These are phyloP conservation scores for Gymnothorax javanicus DNA, from an alignment of 2,797 vertebrate species.

Conservation along the genomic window DNA sequence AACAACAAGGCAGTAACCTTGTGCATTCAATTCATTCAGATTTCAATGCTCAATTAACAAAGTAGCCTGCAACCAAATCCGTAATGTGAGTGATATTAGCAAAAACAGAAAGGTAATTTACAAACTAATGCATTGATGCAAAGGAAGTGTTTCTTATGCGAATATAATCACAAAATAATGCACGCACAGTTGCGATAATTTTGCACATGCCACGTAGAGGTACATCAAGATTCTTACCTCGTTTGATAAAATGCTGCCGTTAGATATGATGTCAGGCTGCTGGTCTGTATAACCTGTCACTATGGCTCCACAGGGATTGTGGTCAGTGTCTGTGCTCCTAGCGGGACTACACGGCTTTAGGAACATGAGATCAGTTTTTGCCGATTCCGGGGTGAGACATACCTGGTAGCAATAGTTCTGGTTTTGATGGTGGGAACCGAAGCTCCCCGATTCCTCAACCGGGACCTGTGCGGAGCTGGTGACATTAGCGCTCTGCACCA, in stretches of 20 bases:
- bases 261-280: constrained; percentile 98
- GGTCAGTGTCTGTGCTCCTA: constrained; percentile 87
- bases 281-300: constrained; percentile 91
- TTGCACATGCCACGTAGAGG: constrained; percentile 32
- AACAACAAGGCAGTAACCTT: not conserved
- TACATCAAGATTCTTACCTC: constrained; percentile 81
- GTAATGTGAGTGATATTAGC: not conserved
- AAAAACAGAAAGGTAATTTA: not conserved
- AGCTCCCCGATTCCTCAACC: constrained; percentile 86
- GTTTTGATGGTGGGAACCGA: constrained; percentile 88
- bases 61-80: not conserved
- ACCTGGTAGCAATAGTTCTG: constrained; percentile 99
- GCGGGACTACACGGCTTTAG: constrained; percentile 94
- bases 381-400: constrained; percentile 96
- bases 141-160: not conserved
- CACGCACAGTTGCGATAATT: constrained; percentile 11
- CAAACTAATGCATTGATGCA: constrained; percentile 1
- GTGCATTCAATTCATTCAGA: not conserved
- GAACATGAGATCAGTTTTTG: constrained; percentile 98
- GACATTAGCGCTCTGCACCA: constrained; percentile 89
- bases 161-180: not conserved
- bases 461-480: constrained; percentile 78
- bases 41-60: not conserved
- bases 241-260: constrained; percentile 92
- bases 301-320: constrained; percentile 91